phyloP scores from a whole-genome alignment of 2,797 vertebrate genomes.

The Coregonus suidteri region DNA sequence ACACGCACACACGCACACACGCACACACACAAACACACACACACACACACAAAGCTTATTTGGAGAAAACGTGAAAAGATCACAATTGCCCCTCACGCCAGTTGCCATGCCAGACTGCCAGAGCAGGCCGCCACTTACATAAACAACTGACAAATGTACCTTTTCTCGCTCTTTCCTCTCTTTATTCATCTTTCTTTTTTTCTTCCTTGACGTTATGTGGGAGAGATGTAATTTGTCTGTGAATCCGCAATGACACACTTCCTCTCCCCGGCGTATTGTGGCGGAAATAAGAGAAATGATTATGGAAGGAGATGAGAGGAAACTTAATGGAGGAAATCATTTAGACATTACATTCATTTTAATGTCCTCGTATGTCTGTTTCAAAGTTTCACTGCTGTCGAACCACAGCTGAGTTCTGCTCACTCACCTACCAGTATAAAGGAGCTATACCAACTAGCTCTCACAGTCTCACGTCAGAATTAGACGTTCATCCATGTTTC shows the following conservation, averaged over 20 bases:
- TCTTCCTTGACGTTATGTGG: slow-evolving; percentile 64
- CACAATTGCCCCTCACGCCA: slow-evolving; percentile 41
- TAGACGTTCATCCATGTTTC: too few relatives aligned
- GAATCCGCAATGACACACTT: slow-evolving; percentile 67
- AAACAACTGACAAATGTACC: slow-evolving; percentile 60
- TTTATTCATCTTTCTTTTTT: slow-evolving; percentile 48
- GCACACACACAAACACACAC: neutral
- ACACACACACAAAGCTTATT: neutral
- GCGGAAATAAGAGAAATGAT: slow-evolving; percentile 81
- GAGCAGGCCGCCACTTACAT: slow-evolving; percentile 52
- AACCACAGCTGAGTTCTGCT: neutral
- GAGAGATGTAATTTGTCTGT: slow-evolving; percentile 76
- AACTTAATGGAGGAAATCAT: slow-evolving; percentile 81
- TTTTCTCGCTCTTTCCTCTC: slow-evolving; percentile 43
- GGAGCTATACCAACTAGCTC: neutral
- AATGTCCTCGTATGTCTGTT: slow-evolving; percentile 71
- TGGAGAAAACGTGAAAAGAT: slow-evolving; percentile 34
- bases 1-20: slow-evolving; percentile 31
- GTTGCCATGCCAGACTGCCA: slow-evolving; percentile 26
- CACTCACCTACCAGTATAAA: neutral
- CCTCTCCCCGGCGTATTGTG: slow-evolving; percentile 64
- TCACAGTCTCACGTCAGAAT: too few relatives aligned
- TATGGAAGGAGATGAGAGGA: slow-evolving; percentile 68
- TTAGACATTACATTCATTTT: slow-evolving; percentile 78
- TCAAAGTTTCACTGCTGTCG: slow-evolving; percentile 29